A percentile compares a stretch with the other conserved stretches of the same genome.
These are phyloP conservation scores for Puntigrus tetrazona DNA, from an alignment of 2,113 vertebrate genomes.

Conservation along the genomic window DNA sequence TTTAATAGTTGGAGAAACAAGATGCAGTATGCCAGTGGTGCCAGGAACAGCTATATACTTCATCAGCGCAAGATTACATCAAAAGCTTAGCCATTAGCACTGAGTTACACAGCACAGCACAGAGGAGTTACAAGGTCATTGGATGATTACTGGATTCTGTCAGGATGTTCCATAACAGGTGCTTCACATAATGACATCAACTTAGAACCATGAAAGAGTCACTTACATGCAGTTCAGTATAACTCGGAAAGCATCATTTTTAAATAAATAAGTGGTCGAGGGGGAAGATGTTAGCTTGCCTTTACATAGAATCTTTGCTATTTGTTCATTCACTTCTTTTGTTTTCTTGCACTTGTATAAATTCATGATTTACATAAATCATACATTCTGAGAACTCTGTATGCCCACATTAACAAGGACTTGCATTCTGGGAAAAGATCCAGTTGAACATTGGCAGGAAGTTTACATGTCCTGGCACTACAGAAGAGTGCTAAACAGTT, in stretches of 20 bases:
- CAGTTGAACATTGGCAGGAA: conserved; percentile 71
- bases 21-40: conserved; percentile 75
- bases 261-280: neutral
- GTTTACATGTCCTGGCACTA: conserved; percentile 66
- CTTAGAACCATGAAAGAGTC: conserved; percentile 1
- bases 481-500: conserved; percentile 64
- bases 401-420: conserved; percentile 73
- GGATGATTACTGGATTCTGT: conserved; percentile 25
- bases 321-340: conserved; percentile 62
- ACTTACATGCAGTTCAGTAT: neutral
- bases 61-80: conserved; percentile 68
- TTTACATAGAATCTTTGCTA: neutral
- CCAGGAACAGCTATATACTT: conserved; percentile 73
- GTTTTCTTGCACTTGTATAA: conserved; percentile 70
- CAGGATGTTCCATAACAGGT: conserved; percentile 37
- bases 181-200: conserved; percentile 33
- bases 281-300: neutral
- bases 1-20: conserved; percentile 80
- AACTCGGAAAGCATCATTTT: neutral
- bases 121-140: conserved; percentile 44
- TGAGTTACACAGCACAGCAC: conserved; percentile 65
- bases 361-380: conserved; percentile 66
- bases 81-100: conserved; percentile 69
- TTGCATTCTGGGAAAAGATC: conserved; percentile 73
- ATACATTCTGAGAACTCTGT: conserved; percentile 69